Evolutionary conservation across 1,140 invertebrate genomes (phyloP).

Genomic region (Temnothorax longispinosus): DNA sequence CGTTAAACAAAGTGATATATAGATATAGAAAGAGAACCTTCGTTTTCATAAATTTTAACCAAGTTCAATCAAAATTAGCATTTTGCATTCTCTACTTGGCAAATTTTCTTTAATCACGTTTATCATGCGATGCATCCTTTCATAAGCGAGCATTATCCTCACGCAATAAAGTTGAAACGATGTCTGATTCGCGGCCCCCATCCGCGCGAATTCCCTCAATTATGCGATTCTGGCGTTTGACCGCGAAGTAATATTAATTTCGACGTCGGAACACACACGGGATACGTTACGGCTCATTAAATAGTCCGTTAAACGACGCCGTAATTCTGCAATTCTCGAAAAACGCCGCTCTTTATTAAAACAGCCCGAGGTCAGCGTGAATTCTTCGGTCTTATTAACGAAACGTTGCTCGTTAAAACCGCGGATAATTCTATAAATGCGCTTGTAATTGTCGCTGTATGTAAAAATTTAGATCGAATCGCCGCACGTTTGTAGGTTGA

Average conservation of each 20-base stretch:
- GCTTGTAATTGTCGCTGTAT: background rate
- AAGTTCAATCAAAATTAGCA: background rate
- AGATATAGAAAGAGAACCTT: background rate
- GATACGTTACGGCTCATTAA: background rate
- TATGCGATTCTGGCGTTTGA: conserved; percentile 23
- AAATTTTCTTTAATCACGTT: background rate
- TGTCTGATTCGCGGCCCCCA: background rate
- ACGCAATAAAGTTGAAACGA: background rate
- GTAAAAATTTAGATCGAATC: conserved; percentile 28
- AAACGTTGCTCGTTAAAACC: conserved; percentile 5
- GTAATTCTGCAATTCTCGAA: background rate
- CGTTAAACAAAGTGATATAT: background rate
- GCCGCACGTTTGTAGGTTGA: background rate
- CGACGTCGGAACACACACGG: background rate
- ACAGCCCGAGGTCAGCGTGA: background rate
- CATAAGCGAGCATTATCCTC: conserved; percentile 4
- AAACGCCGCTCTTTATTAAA: conserved; percentile 4
- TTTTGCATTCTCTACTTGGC: background rate
- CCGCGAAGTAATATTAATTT: conserved; percentile 40
- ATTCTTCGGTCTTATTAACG: background rate
- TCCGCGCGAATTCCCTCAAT: conserved; percentile 15
- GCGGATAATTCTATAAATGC: conserved; percentile 7
- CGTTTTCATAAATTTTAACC: background rate
- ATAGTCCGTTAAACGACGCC: background rate
- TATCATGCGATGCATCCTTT: background rate